A percentile compares a stretch with the other conserved stretches of the same genome.
phyloP scores from a whole-genome alignment of 2,888 invertebrate species.

The Penaeus monodon region DNA sequence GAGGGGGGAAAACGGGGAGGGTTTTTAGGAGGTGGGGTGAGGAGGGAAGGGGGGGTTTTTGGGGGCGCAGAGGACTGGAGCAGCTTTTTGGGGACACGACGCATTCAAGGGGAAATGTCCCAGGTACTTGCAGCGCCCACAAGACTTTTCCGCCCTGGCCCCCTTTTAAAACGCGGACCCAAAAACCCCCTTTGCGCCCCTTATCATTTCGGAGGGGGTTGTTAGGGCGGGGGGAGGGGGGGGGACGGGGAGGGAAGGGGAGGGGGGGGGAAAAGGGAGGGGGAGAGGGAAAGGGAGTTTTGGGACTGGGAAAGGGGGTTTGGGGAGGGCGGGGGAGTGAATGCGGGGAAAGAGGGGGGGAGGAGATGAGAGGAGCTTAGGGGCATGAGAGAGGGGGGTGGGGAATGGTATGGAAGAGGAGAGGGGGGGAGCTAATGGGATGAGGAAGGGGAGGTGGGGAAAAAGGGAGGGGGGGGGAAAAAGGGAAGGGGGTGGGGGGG shows the following conservation, averaged over 20 bases:
- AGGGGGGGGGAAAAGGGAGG: background rate
- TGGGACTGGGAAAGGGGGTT: too few relatives aligned
- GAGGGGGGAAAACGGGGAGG: background rate
- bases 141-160: too few relatives aligned
- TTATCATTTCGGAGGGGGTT: too few relatives aligned
- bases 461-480: background rate
- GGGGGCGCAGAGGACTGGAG: background rate
- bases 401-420: background rate
- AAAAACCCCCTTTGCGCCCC: too few relatives aligned
- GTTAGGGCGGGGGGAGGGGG: background rate
- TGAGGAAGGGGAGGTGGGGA: background rate
- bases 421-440: background rate
- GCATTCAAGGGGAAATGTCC: too few relatives aligned
- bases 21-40: too few relatives aligned
- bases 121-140: too few relatives aligned
- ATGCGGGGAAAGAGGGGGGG: background rate
- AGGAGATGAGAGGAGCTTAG: too few relatives aligned
- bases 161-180: too few relatives aligned
- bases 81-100: too few relatives aligned
- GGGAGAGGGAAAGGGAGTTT: background rate
- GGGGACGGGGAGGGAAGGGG: background rate
- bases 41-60: background rate
- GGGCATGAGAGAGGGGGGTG: background rate
- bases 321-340: background rate
- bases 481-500: background rate